phyloP scores from a whole-genome alignment of 1,140 invertebrate species.

The Wasmannia auropunctata region DNA sequence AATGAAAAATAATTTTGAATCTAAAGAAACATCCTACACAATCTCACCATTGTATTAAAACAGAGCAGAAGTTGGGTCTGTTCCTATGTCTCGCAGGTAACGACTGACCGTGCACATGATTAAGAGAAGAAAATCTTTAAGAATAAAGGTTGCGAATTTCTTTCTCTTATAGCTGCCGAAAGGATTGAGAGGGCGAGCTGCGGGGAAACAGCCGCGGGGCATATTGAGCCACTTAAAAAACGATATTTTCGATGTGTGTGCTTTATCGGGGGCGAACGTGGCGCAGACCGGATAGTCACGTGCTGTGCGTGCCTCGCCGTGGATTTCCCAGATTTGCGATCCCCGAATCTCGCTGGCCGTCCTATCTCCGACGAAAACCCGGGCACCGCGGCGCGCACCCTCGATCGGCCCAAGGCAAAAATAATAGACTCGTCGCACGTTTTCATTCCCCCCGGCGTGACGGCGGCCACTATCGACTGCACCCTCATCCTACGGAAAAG shows the following conservation, averaged over 20 bases:
- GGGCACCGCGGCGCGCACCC: slow-evolving; percentile 58
- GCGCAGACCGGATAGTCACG: slow-evolving; percentile 79
- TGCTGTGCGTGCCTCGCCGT: slow-evolving; percentile 82
- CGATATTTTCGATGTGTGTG: slow-evolving; percentile 82
- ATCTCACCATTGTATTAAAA: too few species aligned
- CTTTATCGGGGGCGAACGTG: slow-evolving; percentile 78
- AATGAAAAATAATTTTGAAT: too few species aligned
- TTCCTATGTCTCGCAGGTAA: too few species aligned
- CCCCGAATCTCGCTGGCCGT: slow-evolving; percentile 67
- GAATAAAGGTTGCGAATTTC: neutral
- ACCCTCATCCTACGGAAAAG: neutral
- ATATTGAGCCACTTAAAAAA: slow-evolving; percentile 73
- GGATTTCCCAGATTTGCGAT: slow-evolving; percentile 84
- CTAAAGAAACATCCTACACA: too few species aligned
- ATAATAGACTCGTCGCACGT: slow-evolving; percentile 80
- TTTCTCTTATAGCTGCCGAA: neutral
- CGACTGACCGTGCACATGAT: neutral
- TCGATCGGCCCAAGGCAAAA: slow-evolving; percentile 72
- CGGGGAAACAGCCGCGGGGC: neutral
- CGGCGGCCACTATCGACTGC: slow-evolving; percentile 3
- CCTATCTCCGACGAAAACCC: slow-evolving; percentile 72
- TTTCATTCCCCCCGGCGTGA: slow-evolving; percentile 40
- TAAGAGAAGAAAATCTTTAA: neutral
- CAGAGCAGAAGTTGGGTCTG: neutral
- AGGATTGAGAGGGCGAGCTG: neutral